Conservation (phyloP, 2,888 invertebrate genomes). For the Ferdinandea cuprea region DNA sequence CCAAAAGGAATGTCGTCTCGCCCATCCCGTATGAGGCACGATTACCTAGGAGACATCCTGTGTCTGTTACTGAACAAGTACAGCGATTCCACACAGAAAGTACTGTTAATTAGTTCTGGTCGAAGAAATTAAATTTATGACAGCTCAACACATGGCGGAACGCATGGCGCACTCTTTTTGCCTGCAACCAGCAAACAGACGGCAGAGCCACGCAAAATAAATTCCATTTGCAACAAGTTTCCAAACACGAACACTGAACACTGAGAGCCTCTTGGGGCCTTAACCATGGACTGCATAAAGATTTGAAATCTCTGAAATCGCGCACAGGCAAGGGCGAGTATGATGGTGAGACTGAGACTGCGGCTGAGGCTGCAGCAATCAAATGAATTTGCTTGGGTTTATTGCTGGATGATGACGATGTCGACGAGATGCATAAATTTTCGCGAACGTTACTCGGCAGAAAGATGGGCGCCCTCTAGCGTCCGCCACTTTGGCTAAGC, state of each 20-base stretch:
- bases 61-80: conserved; percentile 8
- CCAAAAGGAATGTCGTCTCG: conserved; percentile 49
- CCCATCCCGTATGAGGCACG: conserved; percentile 23
- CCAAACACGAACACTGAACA: conserved; percentile 57
- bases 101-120: conserved; percentile 71
- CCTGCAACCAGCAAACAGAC: conserved; percentile 27
- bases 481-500: conserved; percentile 41
- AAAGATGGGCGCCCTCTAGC: conserved; percentile 67
- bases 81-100: conserved; percentile 49
- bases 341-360: conserved; percentile 10
- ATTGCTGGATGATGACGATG: conserved; percentile 62
- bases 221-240: conserved; percentile 72
- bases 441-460: conserved; percentile 17
- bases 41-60: conserved; percentile 58
- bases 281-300: conserved; percentile 10
- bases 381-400: conserved; percentile 51
- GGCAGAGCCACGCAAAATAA: conserved; percentile 55
- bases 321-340: conserved; percentile 9
- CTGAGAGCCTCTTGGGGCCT: conserved; percentile 46
- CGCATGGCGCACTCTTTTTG: conserved; percentile 56
- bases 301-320: conserved; percentile 38
- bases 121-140: conserved; percentile 70
- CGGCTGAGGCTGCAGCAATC: conserved; percentile 51
- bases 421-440: conserved; percentile 60
- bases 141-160: conserved; percentile 69